A percentile compares a stretch with the other conserved stretches of the same genome.
Conservation (phyloP, 2,797 vertebrate species). For the Diplodus sargus region DNA sequence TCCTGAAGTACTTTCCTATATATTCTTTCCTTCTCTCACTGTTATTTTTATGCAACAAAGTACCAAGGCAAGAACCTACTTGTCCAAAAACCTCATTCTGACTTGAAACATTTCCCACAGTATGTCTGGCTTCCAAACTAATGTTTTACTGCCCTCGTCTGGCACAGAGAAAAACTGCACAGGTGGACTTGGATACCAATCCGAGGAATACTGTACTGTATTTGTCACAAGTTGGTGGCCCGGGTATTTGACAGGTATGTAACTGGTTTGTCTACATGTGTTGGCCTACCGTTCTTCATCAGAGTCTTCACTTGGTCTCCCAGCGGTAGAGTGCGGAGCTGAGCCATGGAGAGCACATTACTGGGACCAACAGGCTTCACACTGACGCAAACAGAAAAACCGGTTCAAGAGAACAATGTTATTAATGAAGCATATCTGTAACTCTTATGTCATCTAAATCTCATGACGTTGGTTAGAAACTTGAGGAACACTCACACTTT, state of each 20-base stretch:
- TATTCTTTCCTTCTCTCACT: background rate
- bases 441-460: background rate
- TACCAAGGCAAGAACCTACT: too few relatives aligned
- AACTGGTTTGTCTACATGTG: background rate
- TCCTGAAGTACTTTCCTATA: background rate
- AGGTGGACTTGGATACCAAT: too few relatives aligned
- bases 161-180: constrained; percentile 10
- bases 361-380: constrained; percentile 93
- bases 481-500: constrained; percentile 88
- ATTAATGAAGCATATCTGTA: background rate
- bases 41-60: background rate
- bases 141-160: background rate
- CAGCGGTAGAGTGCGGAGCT: constrained; percentile 93
- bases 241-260: background rate
- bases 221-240: background rate
- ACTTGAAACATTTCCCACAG: background rate
- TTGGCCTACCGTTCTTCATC: constrained; percentile 94
- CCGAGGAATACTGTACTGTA: background rate
- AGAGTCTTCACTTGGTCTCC: constrained; percentile 97
- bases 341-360: constrained; percentile 98
- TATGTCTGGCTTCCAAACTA: background rate
- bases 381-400: constrained; percentile 68
- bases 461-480: background rate
- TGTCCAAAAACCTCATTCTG: background rate
- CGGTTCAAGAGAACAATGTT: rapidly evolving